Evolutionary conservation across 2,797 vertebrate species (phyloP).

Genomic region (Ctenosaura bakeri): DNA sequence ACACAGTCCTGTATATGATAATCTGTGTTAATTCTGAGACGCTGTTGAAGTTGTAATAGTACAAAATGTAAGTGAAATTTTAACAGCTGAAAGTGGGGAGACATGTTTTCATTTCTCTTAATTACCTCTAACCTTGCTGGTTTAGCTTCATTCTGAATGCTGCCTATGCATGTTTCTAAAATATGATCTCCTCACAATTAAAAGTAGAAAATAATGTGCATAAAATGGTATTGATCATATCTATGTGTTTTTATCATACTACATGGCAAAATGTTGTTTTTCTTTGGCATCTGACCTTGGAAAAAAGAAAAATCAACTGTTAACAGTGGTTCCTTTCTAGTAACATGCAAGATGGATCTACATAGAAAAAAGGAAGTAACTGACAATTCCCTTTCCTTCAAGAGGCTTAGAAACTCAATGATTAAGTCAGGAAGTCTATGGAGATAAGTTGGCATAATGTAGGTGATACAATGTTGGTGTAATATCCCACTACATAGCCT

Average conservation of each 20-base stretch:
- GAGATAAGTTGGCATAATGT: not conserved
- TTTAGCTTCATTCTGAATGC: conserved; percentile 58
- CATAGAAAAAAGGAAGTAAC: not conserved
- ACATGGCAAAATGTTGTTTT: not conserved
- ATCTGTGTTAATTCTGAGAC: conserved; percentile 52
- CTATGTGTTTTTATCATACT: conserved; percentile 7
- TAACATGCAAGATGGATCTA: not conserved
- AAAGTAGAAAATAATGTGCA: conserved; percentile 17
- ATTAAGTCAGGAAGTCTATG: not conserved
- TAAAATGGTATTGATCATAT: conserved; percentile 23
- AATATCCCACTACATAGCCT: no score
- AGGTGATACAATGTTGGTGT: not conserved
- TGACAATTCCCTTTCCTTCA: not conserved
- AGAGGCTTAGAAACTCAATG: not conserved
- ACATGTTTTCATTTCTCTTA: conserved; percentile 47
- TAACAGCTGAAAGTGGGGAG: conserved; percentile 44
- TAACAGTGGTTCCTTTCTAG: not conserved
- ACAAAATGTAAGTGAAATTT: conserved; percentile 41
- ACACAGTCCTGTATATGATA: conserved; percentile 40
- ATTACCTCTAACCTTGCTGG: conserved; percentile 37
- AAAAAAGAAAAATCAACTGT: not conserved
- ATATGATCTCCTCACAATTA: conserved; percentile 24
- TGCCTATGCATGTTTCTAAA: conserved; percentile 36
- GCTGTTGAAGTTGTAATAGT: conserved; percentile 61
- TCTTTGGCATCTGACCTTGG: not conserved